phyloP scores from a whole-genome alignment of 1,140 invertebrate genomes.

The Diploscapter pachys region DNA sequence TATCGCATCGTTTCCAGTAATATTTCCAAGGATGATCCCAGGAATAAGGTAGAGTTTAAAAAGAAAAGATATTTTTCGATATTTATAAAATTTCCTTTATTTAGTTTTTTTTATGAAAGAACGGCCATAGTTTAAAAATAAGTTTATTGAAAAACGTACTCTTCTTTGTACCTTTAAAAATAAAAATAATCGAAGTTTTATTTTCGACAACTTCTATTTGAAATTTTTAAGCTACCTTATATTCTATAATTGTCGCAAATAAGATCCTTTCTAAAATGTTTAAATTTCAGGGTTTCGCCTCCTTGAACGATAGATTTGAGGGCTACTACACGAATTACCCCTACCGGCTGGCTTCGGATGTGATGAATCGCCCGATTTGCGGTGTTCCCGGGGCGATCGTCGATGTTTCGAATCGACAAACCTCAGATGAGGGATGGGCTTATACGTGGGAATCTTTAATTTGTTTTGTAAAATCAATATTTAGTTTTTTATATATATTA shows the following conservation, averaged over 20 bases:
- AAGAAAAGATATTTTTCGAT: background rate
- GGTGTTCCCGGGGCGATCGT: slow-evolving; percentile 47
- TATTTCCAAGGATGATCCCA: slow-evolving; percentile 2
- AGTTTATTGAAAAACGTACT: too few relatives aligned
- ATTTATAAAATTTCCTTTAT: background rate
- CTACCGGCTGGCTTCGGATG: slow-evolving; percentile 57
- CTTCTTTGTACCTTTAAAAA: too few relatives aligned
- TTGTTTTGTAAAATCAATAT: background rate
- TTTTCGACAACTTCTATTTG: too few relatives aligned
- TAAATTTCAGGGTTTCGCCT: slow-evolving; percentile 18
- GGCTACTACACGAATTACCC: slow-evolving; percentile 24
- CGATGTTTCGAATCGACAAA: slow-evolving; percentile 42
- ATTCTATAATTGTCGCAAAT: too few relatives aligned
- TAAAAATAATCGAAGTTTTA: too few relatives aligned
- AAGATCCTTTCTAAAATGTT: background rate
- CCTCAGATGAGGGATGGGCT: slow-evolving; percentile 54
- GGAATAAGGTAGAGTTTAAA: slow-evolving; percentile 2
- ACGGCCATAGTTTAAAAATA: background rate
- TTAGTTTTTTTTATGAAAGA: background rate
- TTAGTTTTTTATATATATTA: background rate
- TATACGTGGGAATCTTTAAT: slow-evolving; percentile 41
- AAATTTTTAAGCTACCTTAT: too few relatives aligned
- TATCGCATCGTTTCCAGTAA: too few relatives aligned
- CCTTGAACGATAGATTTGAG: slow-evolving; percentile 19
- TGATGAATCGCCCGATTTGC: slow-evolving; percentile 59